These are phyloP conservation scores for Drosophila bifasciata DNA, from an alignment of 1,140 invertebrate genomes.

Conservation along the genomic window DNA sequence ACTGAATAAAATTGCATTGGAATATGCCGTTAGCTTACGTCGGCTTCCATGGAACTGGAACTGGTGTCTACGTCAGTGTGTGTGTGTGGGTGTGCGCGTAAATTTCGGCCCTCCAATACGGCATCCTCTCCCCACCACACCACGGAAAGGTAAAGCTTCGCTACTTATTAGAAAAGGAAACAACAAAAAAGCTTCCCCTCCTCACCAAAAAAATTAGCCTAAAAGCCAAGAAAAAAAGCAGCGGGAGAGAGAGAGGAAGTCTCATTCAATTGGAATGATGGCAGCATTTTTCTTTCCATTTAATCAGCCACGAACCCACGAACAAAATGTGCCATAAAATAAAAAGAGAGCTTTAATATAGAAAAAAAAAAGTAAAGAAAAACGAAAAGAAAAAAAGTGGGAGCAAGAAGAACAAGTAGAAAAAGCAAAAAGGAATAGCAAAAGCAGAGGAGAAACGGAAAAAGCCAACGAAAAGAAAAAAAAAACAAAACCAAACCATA, in stretches of 20 bases:
- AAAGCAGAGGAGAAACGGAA: slow-evolving; percentile 5
- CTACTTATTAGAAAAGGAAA: too few relatives aligned
- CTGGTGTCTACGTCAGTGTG: slow-evolving; percentile 16
- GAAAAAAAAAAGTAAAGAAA: slow-evolving; percentile 4
- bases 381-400: slow-evolving; percentile 1
- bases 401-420: background rate
- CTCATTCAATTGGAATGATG: slow-evolving; percentile 35
- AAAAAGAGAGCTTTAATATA: slow-evolving; percentile 46
- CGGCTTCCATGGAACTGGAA: slow-evolving; percentile 41
- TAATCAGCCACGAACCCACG: slow-evolving; percentile 33
- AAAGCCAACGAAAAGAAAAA: slow-evolving; percentile 7
- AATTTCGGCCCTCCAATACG: too few relatives aligned
- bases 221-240: too few relatives aligned
- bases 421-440: slow-evolving; percentile 15
- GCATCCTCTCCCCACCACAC: too few relatives aligned
- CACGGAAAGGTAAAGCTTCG: too few relatives aligned
- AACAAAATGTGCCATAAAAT: slow-evolving; percentile 24
- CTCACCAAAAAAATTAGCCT: too few relatives aligned
- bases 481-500: slow-evolving; percentile 19
- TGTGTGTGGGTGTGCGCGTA: slow-evolving; percentile 5
- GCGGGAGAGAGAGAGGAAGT: background rate
- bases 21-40: slow-evolving; percentile 19
- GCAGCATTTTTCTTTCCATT: slow-evolving; percentile 54
- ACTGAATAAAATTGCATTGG: slow-evolving; percentile 50
- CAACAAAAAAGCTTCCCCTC: too few relatives aligned